Evolutionary conservation across 2,113 vertebrate species (phyloP), one percentile per base, ranked within the genome.

Genomic region (Myanophis thanlyinensis): DNA sequence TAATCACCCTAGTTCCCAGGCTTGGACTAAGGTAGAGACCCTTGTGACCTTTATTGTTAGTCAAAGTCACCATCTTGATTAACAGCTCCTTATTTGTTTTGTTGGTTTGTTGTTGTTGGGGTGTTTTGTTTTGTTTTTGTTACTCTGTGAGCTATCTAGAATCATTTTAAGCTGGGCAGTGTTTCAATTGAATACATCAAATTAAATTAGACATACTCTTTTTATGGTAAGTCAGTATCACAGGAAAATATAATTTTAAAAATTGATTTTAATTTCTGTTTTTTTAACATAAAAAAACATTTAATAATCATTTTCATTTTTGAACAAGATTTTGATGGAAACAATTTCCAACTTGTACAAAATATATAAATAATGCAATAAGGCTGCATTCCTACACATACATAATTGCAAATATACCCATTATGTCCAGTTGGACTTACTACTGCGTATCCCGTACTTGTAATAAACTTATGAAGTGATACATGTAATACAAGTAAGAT

Each of bases 221-320:
- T 44, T 80, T 80, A 80, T 80, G 7, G 7, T 22, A 44, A 80
- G 5, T 22, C 18, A 80, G 35, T 80, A 80, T 8, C n/a, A 73
- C n/a, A 80, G 35, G 18, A 49, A 87, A n/a, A 52, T 52, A 73
- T 35, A n/a, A 48, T 48, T 88, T 91, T 88, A 35, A 23, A 52
- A 88, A 22, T 13, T n/a, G 25, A 88, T 92, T 92, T 97, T 96
- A 96, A 96, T 95, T 96, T 59, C 13, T 53, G 48, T 35, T 46
- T 4, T 4, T 85, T 27, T 87, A 93, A 92, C 35, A 59, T 93
- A 93, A 30, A 92, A 91, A 96, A 95, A 95, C 95, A 85, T 95
- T 84, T 80, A 88, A 85, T 88, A 88, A 92, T 88, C 93, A 93
- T 94, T 87, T 89, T 89, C 6, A 92, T 56, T 40, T 87, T 91